Conservation (phyloP, 1,140 invertebrate genomes). For the Philaenus spumarius region DNA sequence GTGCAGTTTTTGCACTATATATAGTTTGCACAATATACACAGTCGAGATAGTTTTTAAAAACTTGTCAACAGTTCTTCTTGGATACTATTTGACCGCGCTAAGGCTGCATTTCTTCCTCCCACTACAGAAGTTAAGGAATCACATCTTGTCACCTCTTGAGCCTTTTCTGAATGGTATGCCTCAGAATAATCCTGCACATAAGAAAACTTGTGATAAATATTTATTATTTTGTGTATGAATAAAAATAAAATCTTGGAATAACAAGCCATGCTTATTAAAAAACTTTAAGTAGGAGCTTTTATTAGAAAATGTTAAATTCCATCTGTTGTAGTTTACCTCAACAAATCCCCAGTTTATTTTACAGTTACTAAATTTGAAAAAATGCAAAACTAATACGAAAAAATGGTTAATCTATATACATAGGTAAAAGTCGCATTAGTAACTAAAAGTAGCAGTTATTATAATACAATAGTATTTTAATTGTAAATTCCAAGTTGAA, state of each 20-base stretch:
- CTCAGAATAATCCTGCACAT: conserved; percentile 1
- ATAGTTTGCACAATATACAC: too few species aligned
- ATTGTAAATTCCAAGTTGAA: too few species aligned
- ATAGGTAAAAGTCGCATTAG: too few species aligned
- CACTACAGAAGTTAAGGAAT: conserved; percentile 4
- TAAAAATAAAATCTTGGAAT: not conserved
- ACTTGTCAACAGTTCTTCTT: not conserved
- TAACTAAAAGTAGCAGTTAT: not conserved
- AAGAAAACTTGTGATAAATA: not conserved
- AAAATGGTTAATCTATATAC: too few species aligned
- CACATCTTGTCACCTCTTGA: not conserved
- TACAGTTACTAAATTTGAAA: not conserved
- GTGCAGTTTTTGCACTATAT: too few species aligned
- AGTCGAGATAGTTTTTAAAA: too few species aligned
- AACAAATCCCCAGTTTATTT: not conserved
- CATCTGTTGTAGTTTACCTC: not conserved
- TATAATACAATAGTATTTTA: too few species aligned
- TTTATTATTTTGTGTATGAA: not conserved
- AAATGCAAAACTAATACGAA: too few species aligned
- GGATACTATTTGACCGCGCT: conserved; percentile 4
- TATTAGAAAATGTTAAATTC: not conserved
- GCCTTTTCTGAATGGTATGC: conserved; percentile 4
- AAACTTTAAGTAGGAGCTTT: not conserved
- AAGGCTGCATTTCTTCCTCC: not conserved
- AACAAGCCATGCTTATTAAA: not conserved